Evolutionary conservation across 1,140 invertebrate genomes (phyloP), one percentile per base, ranked within the genome.

Genomic region (Telenomus remus): DNA sequence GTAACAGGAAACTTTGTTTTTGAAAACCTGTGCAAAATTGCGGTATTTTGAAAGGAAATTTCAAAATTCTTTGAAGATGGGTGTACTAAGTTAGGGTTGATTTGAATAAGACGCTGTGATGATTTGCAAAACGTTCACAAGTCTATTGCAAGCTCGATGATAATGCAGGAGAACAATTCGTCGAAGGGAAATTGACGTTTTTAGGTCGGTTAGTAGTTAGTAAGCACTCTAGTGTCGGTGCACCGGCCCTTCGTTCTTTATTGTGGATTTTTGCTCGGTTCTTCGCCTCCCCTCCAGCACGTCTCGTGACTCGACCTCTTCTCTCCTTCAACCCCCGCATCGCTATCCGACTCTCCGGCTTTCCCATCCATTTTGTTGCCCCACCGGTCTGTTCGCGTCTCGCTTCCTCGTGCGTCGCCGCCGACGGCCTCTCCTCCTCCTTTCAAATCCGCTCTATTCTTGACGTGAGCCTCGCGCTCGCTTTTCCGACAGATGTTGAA

Each of bases 161-260:
- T 63, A 66, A 61, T 69, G 66, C 46, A 63, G 53, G 46, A n/a
- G n/a, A 64, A 56, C 50, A 70, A 60, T 56, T 64, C 16, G 27
- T 54, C n/a, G 55, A 70, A 72, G 70, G 60, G 61, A 72, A 78
- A 79, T 79, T 79, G 78, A 81, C 78, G 80, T 81, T 81, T 81
- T 81, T 71, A 81, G 80, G 80, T 78, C 64, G 80, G 80, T 73
- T 81, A 81, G 78, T 79, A 80, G 73, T 59, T 61, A 64, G 68
- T 71, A 56, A 76, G 71, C 74, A 72, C 55, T 69, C 51, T 61
- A 57, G 66, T 54, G 56, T 39, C 57, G 55, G 34, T 71, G 74
- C 72, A 73, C 65, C 59, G 73, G 73, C 79, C 66, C 79, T 80
- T 79, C 77, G 79, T 79, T 80, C 76, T 81, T 81, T 76, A 76